phyloP scores from a whole-genome alignment of 2,888 invertebrate species.

The Campoletis raptor region DNA sequence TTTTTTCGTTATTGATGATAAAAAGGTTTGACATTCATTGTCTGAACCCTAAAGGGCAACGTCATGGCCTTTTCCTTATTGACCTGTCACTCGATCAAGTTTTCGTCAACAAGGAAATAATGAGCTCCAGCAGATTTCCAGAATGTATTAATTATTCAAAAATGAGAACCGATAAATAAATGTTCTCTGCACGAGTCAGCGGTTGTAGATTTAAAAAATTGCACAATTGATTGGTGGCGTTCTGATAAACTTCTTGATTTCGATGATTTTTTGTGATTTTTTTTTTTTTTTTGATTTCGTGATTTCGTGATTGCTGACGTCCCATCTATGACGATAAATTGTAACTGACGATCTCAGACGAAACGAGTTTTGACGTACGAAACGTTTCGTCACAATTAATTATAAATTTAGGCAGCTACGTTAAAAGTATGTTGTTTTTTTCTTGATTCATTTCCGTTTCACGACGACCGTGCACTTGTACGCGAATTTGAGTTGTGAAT shows the following conservation, averaged over 20 bases:
- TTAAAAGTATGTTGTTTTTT: not conserved
- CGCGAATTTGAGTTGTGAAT: conserved; percentile 59
- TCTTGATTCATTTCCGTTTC: conserved; percentile 10
- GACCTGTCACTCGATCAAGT: too few species aligned
- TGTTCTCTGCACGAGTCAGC: not conserved
- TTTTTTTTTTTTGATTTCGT: too few species aligned
- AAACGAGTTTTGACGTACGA: not conserved
- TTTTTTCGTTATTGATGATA: too few species aligned
- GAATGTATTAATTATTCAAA: not conserved
- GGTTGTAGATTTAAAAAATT: not conserved
- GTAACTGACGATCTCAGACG: not conserved
- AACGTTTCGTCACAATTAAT: not conserved
- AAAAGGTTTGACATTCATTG: not conserved
- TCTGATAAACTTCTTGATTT: not conserved
- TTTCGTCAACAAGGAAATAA: not conserved
- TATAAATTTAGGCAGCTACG: not conserved
- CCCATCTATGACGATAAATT: not conserved
- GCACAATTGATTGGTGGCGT: not conserved
- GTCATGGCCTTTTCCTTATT: too few species aligned
- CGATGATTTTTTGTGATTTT: too few species aligned
- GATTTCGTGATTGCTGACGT: not conserved
- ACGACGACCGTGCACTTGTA: conserved; percentile 27
- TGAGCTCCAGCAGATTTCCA: too few species aligned
- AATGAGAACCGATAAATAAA: not conserved
- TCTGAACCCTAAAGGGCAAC: not conserved